phyloP scores from a whole-genome alignment of 2,888 invertebrate genomes.

The Stenichneumon culpator region DNA sequence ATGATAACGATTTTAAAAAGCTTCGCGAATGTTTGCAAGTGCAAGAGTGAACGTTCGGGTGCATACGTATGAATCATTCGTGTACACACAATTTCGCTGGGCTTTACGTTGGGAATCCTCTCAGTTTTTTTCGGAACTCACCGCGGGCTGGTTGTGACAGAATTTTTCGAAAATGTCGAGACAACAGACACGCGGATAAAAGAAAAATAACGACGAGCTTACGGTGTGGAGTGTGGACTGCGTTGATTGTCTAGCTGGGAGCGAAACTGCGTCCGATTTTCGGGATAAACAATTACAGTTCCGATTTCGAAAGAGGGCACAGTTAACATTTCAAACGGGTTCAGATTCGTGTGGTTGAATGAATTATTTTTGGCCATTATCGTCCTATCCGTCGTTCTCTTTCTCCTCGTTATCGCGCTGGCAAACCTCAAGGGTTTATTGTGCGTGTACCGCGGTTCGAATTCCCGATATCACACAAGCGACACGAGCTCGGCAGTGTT shows the following conservation, averaged over 20 bases:
- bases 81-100: constrained; percentile 1
- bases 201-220: not conserved
- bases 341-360: not conserved
- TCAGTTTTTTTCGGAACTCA: not conserved
- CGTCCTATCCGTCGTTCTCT: constrained; percentile 9
- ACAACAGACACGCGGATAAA: not conserved
- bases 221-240: not conserved
- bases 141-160: not conserved
- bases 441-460: constrained; percentile 9
- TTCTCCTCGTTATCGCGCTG: not conserved
- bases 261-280: not conserved
- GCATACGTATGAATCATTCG: not conserved
- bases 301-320: not conserved
- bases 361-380: not conserved
- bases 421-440: not conserved
- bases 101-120: constrained; percentile 4
- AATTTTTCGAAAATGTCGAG: not conserved
- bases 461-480: constrained; percentile 5
- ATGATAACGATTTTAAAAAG: not conserved
- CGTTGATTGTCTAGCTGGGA: not conserved
- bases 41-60: not conserved
- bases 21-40: constrained; percentile 2
- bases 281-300: not conserved
- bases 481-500: not conserved
- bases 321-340: not conserved